Conservation (phyloP, 2,797 vertebrate species). For the Cottoperca gobio region DNA sequence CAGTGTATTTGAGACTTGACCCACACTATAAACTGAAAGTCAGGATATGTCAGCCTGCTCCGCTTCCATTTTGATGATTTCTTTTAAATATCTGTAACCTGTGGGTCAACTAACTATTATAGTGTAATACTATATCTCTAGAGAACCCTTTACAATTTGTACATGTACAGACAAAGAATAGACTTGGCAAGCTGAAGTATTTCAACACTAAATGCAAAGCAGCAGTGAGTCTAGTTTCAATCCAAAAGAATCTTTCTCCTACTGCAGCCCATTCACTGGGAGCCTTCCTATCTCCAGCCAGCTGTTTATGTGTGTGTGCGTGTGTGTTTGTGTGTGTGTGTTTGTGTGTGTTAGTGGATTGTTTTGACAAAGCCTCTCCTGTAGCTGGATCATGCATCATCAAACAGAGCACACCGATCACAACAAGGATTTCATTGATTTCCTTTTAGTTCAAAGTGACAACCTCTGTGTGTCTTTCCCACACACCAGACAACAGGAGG, state of each 20-base stretch:
- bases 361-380: conserved; percentile 10
- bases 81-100: not conserved
- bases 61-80: not conserved
- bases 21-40: not conserved
- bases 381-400: not conserved
- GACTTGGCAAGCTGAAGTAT: not conserved
- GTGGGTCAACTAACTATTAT: not conserved
- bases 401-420: conserved; percentile 2
- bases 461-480: not conserved
- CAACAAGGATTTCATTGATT: conserved; percentile 19
- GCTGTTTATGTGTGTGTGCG: not conserved
- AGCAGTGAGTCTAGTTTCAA: not conserved
- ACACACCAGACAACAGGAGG: not conserved
- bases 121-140: not conserved
- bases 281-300: not conserved
- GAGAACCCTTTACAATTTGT: not conserved
- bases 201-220: not conserved
- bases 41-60: not conserved
- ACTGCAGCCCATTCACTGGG: not conserved
- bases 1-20: not conserved
- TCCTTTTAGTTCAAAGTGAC: not conserved
- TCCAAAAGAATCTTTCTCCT: not conserved
- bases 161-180: not conserved
- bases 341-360: not conserved
- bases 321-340: conserved; percentile 1